These are phyloP conservation scores for Cybosia mesomella DNA, from an alignment of 2,888 invertebrate species.

Conservation along the genomic window DNA sequence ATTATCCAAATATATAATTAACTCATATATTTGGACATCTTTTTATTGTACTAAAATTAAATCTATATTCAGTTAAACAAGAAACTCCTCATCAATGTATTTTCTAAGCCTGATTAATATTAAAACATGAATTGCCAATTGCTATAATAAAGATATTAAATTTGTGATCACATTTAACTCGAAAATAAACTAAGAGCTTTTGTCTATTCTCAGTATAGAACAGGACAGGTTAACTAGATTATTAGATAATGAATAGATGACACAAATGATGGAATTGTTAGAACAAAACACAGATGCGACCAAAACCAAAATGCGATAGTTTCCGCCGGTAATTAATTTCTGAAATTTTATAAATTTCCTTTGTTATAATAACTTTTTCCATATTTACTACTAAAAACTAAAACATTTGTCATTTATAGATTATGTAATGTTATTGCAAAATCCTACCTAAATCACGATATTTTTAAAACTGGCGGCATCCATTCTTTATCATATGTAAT, in stretches of 20 bases:
- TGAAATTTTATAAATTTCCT: background rate
- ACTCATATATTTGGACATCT: background rate
- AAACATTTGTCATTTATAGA: background rate
- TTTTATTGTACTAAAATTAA: background rate
- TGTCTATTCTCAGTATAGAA: background rate
- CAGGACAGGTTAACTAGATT: background rate
- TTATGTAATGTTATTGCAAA: background rate
- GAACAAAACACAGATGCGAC: background rate
- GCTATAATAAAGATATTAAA: background rate
- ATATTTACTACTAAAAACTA: background rate
- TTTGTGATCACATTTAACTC: background rate
- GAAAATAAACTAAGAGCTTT: background rate
- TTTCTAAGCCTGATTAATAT: background rate
- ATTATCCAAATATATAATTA: background rate
- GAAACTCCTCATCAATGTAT: background rate
- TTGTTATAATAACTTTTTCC: background rate
- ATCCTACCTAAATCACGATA: background rate
- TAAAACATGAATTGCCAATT: background rate
- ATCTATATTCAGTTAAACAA: background rate
- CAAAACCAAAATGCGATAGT: background rate
- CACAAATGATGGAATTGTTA: background rate
- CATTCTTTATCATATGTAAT: slow-evolving; percentile 31
- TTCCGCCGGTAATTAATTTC: background rate
- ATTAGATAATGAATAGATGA: background rate
- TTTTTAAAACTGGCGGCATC: slow-evolving; percentile 45